phyloP scores from a whole-genome alignment of 2,113 vertebrate genomes.

The Ailurus styani region DNA sequence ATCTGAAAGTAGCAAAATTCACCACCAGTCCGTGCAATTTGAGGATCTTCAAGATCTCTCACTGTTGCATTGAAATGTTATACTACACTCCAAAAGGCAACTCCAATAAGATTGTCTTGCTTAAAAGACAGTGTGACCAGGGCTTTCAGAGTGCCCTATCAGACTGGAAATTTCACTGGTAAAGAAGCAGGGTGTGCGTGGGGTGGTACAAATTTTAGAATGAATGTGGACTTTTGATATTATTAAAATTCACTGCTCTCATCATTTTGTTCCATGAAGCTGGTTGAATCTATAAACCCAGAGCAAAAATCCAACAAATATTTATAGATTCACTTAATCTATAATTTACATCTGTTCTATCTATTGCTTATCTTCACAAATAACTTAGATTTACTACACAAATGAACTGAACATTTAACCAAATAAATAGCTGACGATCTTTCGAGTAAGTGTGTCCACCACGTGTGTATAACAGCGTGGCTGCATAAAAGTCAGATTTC shows the following conservation, averaged over 20 bases:
- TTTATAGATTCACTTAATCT: neutral
- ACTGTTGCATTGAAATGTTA: neutral
- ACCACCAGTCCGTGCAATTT: neutral
- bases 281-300: neutral
- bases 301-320: neutral
- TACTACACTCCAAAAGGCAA: neutral
- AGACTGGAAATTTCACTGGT: neutral
- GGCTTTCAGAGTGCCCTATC: neutral
- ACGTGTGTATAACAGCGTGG: neutral
- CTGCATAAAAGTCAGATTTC: neutral
- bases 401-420: neutral
- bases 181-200: neutral
- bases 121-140: neutral
- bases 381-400: neutral
- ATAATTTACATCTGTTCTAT: neutral
- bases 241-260: neutral
- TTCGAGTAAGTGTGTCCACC: neutral
- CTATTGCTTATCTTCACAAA: neutral
- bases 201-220: neutral
- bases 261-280: neutral
- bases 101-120: neutral
- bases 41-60: neutral
- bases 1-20: neutral
- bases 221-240: neutral
- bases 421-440: neutral